Evolutionary conservation across 2,888 invertebrate species (phyloP).

Genomic region (Eristalis pertinax): DNA sequence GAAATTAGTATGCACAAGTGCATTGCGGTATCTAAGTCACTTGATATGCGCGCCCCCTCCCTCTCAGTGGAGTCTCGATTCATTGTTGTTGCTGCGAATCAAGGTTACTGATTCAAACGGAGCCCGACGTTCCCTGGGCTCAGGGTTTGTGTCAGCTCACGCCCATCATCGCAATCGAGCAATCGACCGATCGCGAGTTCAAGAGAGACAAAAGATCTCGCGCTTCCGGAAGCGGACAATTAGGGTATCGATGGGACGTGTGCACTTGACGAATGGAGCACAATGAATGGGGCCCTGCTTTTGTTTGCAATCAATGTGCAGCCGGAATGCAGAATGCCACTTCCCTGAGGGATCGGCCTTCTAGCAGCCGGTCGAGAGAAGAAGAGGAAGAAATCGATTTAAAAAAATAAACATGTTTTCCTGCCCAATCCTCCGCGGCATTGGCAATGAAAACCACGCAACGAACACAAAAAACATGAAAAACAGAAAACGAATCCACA

Average conservation of each 20-base stretch:
- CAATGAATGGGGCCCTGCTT: background rate
- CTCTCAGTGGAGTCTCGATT: background rate
- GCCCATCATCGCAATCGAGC: background rate
- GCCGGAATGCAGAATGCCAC: no score
- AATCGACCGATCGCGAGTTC: background rate
- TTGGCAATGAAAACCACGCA: slow-evolving; percentile 31
- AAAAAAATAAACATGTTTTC: background rate
- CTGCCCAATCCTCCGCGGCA: slow-evolving; percentile 13
- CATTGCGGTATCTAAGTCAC: slow-evolving; percentile 37
- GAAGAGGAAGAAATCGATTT: background rate
- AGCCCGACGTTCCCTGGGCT: background rate
- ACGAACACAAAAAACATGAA: background rate
- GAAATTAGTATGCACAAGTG: slow-evolving; percentile 40
- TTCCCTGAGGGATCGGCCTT: no score
- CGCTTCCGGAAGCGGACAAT: slow-evolving; percentile 33
- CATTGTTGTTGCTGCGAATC: slow-evolving; percentile 1
- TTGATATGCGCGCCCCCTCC: slow-evolving; percentile 26
- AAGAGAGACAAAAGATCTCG: slow-evolving; percentile 1
- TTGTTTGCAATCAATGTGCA: background rate
- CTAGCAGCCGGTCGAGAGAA: background rate
- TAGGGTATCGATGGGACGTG: slow-evolving; percentile 18
- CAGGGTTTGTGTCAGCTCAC: background rate
- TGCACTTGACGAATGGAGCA: slow-evolving; percentile 15
- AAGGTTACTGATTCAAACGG: slow-evolving; percentile 26
- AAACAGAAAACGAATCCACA: background rate